These are phyloP conservation scores for Tragelaphus buxtoni DNA, from an alignment of 2,113 vertebrate species.

Conservation along the genomic window DNA sequence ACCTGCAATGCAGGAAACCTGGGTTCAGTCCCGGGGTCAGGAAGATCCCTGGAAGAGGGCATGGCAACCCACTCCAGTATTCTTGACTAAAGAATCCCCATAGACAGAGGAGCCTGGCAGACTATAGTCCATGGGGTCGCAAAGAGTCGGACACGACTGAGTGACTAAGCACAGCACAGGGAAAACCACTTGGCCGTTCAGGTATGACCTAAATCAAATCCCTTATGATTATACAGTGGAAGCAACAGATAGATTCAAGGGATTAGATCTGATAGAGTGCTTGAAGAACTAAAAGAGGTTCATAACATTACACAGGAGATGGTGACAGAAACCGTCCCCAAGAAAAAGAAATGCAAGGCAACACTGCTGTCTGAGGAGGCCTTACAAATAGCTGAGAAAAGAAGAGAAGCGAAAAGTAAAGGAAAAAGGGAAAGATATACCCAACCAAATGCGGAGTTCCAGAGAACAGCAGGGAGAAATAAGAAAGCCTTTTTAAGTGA, in stretches of 20 bases:
- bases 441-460: background rate
- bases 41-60: background rate
- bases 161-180: background rate
- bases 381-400: background rate
- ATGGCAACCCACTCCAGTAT: background rate
- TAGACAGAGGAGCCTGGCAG: background rate
- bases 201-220: background rate
- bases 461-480: background rate
- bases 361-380: background rate
- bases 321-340: background rate
- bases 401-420: background rate
- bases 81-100: background rate
- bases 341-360: background rate
- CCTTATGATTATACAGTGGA: background rate
- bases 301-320: background rate
- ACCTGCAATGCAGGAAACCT: background rate
- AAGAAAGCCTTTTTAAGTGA: background rate
- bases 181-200: background rate
- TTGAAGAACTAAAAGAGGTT: background rate
- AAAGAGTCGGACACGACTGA: fast-evolving
- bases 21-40: background rate
- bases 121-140: background rate
- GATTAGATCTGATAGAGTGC: background rate
- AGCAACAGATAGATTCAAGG: background rate
- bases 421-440: background rate